phyloP scores from a whole-genome alignment of 2,888 invertebrate species.

The Caenorhabditis zanzibari region DNA sequence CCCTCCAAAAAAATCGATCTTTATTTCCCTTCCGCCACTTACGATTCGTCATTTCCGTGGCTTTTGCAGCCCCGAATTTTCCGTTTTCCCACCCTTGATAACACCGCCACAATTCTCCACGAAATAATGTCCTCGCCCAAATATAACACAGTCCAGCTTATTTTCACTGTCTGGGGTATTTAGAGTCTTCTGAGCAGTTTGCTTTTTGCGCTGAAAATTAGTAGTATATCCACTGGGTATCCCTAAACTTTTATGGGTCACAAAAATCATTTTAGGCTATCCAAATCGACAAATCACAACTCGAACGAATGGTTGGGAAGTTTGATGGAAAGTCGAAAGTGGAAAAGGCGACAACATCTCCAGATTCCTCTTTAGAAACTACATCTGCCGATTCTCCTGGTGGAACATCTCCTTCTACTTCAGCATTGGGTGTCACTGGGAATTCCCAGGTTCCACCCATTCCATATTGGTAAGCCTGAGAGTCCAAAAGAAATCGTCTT shows the following conservation, averaged over 20 bases:
- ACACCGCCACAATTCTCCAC: constrained; percentile 12
- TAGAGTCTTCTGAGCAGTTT: too few relatives aligned
- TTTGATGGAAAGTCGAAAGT: constrained; percentile 59
- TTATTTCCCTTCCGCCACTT: constrained; percentile 6
- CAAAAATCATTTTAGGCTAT: constrained; percentile 68
- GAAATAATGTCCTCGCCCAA: constrained; percentile 10
- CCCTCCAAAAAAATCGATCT: constrained; percentile 9
- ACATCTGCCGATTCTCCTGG: constrained; percentile 44
- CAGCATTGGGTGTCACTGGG: constrained; percentile 14
- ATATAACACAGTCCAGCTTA: constrained; percentile 4
- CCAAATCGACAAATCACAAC: constrained; percentile 73
- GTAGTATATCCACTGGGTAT: neutral
- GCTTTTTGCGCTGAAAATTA: too few relatives aligned
- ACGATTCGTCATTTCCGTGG: constrained; percentile 42
- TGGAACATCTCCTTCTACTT: constrained; percentile 23
- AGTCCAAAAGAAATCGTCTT: neutral
- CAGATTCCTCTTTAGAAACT: constrained; percentile 36
- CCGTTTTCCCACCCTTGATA: constrained; percentile 23
- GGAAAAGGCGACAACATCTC: constrained; percentile 14
- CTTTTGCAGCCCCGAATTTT: constrained; percentile 27
- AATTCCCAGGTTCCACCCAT: constrained; percentile 56
- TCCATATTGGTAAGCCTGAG: constrained; percentile 64
- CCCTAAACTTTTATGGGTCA: neutral
- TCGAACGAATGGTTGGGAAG: constrained; percentile 72
- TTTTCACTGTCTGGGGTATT: too few relatives aligned